Evolutionary conservation across 2,888 invertebrate genomes (phyloP).

Genomic region (Cheiracanthium punctorium): DNA sequence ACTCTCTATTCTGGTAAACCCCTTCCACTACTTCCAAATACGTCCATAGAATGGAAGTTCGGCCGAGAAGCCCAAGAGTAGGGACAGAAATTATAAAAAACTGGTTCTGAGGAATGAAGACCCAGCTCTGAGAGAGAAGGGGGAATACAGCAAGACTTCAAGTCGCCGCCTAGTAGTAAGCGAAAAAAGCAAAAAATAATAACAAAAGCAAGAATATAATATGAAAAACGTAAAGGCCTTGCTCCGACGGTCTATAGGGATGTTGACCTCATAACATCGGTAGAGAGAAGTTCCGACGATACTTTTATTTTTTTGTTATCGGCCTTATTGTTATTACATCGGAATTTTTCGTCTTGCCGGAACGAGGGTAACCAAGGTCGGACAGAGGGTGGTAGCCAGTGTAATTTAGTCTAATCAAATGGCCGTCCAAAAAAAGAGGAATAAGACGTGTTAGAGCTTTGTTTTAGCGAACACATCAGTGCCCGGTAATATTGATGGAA

Average conservation of each 20-base stretch:
- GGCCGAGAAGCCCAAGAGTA: neutral
- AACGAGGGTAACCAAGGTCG: neutral
- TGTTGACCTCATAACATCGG: slow-evolving; percentile 61
- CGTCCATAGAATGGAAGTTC: neutral
- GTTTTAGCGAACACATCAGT: too few species aligned
- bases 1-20: neutral
- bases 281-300: neutral
- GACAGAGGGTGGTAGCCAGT: too few species aligned
- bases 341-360: neutral
- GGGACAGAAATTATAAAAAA: slow-evolving; percentile 11
- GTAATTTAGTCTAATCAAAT: too few species aligned
- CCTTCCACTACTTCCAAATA: neutral
- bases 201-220: too few species aligned
- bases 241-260: slow-evolving; percentile 45
- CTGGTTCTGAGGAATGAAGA: slow-evolving; percentile 68
- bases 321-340: neutral
- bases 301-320: neutral
- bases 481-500: too few species aligned
- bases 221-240: neutral
- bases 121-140: slow-evolving; percentile 27
- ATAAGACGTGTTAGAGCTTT: too few species aligned
- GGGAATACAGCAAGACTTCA: neutral
- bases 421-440: too few species aligned
- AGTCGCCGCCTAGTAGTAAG: slow-evolving; percentile 48
- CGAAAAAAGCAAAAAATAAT: too few species aligned